Conservation (phyloP, 2,888 invertebrate species). For the Lithosia quadra region DNA sequence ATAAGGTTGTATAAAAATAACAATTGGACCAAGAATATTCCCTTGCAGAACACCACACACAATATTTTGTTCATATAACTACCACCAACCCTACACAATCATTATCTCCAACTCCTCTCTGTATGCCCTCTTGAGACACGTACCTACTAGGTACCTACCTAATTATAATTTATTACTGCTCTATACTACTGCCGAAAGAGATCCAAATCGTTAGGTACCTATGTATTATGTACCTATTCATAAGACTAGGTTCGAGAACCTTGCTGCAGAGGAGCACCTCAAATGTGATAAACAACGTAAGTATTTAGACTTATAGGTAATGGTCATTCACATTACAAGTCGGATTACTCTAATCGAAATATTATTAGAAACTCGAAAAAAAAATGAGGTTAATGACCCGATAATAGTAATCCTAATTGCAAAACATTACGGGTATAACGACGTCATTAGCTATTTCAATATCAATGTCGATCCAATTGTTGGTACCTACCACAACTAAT, state of each 20-base stretch:
- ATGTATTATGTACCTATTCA: too few species aligned
- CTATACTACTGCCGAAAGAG: too few species aligned
- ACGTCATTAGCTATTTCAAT: too few species aligned
- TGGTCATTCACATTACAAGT: neutral
- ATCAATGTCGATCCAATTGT: neutral
- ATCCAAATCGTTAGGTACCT: too few species aligned
- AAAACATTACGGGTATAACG: neutral
- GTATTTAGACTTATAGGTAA: conserved; percentile 1
- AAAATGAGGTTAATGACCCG: neutral
- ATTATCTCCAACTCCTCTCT: too few species aligned
- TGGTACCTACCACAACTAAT: too few species aligned
- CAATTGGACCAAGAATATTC: neutral
- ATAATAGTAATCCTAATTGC: neutral
- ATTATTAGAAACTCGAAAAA: neutral
- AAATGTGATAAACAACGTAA: neutral
- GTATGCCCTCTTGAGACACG: too few species aligned
- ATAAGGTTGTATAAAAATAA: neutral
- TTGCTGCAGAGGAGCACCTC: too few species aligned
- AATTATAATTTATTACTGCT: too few species aligned
- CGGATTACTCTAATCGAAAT: neutral
- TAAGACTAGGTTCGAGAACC: too few species aligned
- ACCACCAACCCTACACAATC: too few species aligned
- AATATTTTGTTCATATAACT: neutral
- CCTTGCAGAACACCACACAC: neutral
- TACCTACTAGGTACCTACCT: too few species aligned